Base-by-base conservation (phyloP, 2,797 vertebrate genomes). In the Cirrhinus molitorella region DNA sequence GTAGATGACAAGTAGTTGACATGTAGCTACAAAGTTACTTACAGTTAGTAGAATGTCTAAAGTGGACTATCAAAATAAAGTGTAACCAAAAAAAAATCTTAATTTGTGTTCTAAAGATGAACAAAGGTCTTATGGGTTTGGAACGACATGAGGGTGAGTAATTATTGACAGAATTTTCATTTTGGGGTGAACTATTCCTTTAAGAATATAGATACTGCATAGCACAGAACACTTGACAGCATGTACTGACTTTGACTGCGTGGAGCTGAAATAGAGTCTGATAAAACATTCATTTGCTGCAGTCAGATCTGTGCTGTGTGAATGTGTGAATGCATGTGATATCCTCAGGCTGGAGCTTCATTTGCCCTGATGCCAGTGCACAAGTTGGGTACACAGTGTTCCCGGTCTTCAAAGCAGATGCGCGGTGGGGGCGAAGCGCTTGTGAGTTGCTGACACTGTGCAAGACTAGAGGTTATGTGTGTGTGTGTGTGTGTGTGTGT, bases 301-400 rank as follows among this genome's bases (percentile, higher is more conserved):
- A 67, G 51, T 66, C 76, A 77, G 21, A 47, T 71, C 57, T 67
- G 49, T 45, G 76, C 43, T 55, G n/a, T 61, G 25, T 76, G 47
- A 37, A 75, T 49, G 71, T 59, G 63, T 72, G 68, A 65, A 74
- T 80, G 61, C 61, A 68, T 83, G 81, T 75, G 16, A 76, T 61
- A 31, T 70, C 53, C 67, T 71, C 77, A 79, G 51, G 49, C 72
- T 34, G 78, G 31, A 51, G 80, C 67, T 31, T 59, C 31, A 31
- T 76, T 61, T 80, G 71, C 79, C 74, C 72, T 77, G 63, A 45
- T 80, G 55, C 85, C 78, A 81, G 66, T 47, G 81, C 57, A 61
- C 76, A 71, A 34, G 66, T 65, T 16, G 23, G 74, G 82, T 65
- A 84, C 81, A 86, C 63, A 80, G 81, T 84, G 82, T 84, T 80